Evolutionary conservation across 2,888 invertebrate genomes (phyloP), one percentile per base, ranked within the genome.

Genomic region (Ophion obscuratus): DNA sequence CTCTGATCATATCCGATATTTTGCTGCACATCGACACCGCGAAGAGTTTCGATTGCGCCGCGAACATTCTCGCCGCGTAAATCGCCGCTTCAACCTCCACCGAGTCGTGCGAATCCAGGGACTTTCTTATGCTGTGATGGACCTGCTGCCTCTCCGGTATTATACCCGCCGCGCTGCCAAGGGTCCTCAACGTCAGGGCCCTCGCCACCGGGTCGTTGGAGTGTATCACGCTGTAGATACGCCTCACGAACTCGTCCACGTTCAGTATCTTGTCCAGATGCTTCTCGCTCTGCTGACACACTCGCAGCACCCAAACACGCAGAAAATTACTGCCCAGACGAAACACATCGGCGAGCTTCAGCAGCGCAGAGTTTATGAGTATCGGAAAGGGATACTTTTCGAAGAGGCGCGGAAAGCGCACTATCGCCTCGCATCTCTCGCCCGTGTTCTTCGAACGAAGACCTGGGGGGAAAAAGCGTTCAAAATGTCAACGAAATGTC

Each of bases 341-440:
- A 95, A 99, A 99, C 6, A 99, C 98, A 94, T 99, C 99, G 0
- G 99, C 97, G 24, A 99, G 94, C 95, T 99, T 99, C 27, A 99
- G 94, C 88, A 99, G 97, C 0, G 99, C 99, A 0, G 99, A 98
- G 94, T 99, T 99, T 47, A 99, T 99, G 27, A 99, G 95, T 92
- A 99, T 99, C 0, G 99, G 99, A 94, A 99, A 99, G 0, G 99
- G 99, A 94, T 99, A 99, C 93, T 99, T 99, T 93, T 99, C 99
- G 94, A 99, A 99, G 0, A 99, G 95, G 53, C 97, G 96, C 0
- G 99, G 99, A 94, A 99, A 99, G 62, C 98, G 96, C 0, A 99
- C 99, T 89, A 99, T 99, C 0, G 99, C 98, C 94, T 99, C 99
- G 94, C 99, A 98, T 95, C 99, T 99, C 92, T 99, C 99, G 14